Conservation (phyloP, 2,797 vertebrate species). For the Ceryle rudis region DNA sequence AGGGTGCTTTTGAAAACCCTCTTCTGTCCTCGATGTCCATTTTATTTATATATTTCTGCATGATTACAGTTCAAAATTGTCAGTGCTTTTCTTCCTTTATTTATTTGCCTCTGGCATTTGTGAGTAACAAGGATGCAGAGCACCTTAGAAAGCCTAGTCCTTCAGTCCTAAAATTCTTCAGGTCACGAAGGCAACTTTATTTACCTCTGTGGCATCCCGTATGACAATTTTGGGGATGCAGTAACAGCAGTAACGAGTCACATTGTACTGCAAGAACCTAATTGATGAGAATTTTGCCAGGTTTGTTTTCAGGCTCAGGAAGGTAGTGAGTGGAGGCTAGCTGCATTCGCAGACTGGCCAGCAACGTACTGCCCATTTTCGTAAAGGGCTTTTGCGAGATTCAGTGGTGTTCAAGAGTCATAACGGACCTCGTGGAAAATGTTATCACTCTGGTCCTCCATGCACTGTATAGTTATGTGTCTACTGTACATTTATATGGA, state of each 20-base stretch:
- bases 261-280: neutral
- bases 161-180: neutral
- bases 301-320: neutral
- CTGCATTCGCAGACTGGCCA: neutral
- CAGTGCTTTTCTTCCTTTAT: neutral
- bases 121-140: neutral
- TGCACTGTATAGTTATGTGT: neutral
- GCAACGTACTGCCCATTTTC: neutral
- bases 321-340: neutral
- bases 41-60: constrained; percentile 46
- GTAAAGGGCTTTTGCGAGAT: neutral
- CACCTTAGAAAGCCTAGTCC: neutral
- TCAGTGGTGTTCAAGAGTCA: neutral
- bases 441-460: neutral
- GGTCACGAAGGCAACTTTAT: neutral
- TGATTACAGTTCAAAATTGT: neutral
- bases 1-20: constrained; percentile 53
- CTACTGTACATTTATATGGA: neutral
- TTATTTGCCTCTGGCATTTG: neutral
- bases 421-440: rapidly evolving
- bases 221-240: neutral
- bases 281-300: neutral
- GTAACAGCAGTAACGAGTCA: rapidly evolving
- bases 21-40: neutral
- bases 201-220: neutral